Evolutionary conservation across 2,113 vertebrate genomes (phyloP).

Genomic region (Balaeniceps rex): DNA sequence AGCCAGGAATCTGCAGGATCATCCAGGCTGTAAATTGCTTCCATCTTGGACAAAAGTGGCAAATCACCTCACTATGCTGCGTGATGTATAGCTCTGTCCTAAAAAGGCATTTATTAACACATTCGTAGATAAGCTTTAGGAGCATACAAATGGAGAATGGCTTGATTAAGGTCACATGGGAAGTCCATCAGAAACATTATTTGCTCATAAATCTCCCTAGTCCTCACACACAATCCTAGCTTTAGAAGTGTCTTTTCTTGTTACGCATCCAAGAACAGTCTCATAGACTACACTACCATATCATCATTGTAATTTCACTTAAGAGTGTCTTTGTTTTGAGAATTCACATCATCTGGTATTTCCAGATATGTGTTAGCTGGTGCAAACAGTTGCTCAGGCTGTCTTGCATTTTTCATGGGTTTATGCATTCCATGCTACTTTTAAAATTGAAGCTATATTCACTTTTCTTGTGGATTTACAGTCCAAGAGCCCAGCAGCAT

Average conservation of each 20-base stretch:
- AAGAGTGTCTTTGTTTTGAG: not conserved
- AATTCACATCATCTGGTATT: not conserved
- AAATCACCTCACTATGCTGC: conserved; percentile 14
- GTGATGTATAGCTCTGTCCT: conserved; percentile 1
- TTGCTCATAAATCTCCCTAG: not conserved
- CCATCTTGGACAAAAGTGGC: conserved; percentile 20
- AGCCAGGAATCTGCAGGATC: not conserved
- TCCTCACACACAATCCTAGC: not conserved
- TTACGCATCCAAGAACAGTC: not conserved
- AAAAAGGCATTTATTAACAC: not conserved
- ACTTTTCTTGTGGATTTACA: not conserved
- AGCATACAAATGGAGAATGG: not conserved
- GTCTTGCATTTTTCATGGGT: not conserved
- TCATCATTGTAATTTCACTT: not conserved
- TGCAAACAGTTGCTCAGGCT: not conserved
- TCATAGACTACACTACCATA: not conserved
- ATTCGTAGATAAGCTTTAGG: not conserved
- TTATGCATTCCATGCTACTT: not conserved
- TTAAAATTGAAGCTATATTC: not conserved
- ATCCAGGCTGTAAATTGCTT: conserved; percentile 34
- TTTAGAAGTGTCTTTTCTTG: not conserved
- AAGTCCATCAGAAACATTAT: not conserved
- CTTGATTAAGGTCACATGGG: not conserved
- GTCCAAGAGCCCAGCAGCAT: not conserved
- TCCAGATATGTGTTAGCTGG: not conserved